Evolutionary conservation across 2,113 vertebrate species (phyloP).

Genomic region (Cathartes aura): DNA sequence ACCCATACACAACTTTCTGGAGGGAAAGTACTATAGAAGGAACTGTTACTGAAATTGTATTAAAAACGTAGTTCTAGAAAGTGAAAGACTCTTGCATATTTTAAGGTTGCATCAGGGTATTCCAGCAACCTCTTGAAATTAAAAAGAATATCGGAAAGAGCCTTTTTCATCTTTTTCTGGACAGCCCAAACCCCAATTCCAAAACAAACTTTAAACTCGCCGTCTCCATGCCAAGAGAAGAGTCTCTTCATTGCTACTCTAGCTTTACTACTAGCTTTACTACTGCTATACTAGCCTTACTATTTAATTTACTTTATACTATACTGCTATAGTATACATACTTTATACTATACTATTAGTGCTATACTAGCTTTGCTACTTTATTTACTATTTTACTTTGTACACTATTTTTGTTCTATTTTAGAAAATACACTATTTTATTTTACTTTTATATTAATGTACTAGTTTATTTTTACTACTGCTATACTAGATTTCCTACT

Average conservation of each 20-base stretch:
- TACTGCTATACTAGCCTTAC: background rate
- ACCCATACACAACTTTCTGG: background rate
- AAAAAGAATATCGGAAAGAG: background rate
- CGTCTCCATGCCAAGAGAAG: background rate
- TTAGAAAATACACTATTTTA: background rate
- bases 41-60: background rate
- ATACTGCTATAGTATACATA: background rate
- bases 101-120: conserved; percentile 16
- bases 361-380: background rate
- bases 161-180: conserved; percentile 14
- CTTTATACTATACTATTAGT: background rate
- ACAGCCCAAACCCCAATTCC: background rate
- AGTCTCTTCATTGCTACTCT: background rate
- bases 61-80: background rate
- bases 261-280: background rate
- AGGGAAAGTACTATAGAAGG: background rate
- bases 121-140: conserved; percentile 20
- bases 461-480: background rate
- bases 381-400: background rate
- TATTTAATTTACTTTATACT: background rate
- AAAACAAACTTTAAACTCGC: conserved; percentile 9
- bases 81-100: conserved; percentile 25
- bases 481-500: background rate
- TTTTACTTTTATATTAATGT: background rate
- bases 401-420: background rate